A percentile compares a stretch with the other conserved stretches of the same genome.
Evolutionary conservation across 1,140 invertebrate genomes (phyloP).

Genomic region (Hesperophylax magnus): DNA sequence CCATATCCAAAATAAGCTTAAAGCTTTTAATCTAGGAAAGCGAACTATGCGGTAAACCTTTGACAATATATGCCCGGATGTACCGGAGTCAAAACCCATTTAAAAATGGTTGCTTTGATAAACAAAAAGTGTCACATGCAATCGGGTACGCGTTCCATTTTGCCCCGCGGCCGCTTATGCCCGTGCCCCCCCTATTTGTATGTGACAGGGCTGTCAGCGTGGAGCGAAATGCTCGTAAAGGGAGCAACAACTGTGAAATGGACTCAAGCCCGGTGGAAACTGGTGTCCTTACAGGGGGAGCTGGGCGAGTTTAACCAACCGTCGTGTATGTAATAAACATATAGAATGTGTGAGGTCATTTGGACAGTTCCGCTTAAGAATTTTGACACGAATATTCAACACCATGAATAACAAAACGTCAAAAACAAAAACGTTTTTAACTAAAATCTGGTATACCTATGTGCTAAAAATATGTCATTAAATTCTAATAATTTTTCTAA

Average conservation of each 20-base stretch:
- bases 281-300: too few species aligned
- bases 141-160: conserved; percentile 13
- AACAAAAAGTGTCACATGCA: conserved; percentile 22
- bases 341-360: too few species aligned
- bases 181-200: neutral
- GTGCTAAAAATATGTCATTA: too few species aligned
- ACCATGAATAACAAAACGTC: too few species aligned
- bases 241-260: conserved; percentile 26
- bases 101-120: conserved; percentile 24
- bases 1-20: neutral
- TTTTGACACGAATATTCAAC: too few species aligned
- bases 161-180: conserved; percentile 8
- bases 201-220: conserved; percentile 24
- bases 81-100: conserved; percentile 15
- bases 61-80: neutral
- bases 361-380: too few species aligned
- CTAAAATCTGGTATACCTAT: too few species aligned
- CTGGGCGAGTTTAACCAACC: too few species aligned
- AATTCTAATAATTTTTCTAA: too few species aligned
- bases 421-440: too few species aligned
- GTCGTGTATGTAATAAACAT: too few species aligned
- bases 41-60: neutral
- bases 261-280: neutral
- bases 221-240: neutral
- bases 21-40: neutral